Base-by-base conservation (phyloP, 2,797 vertebrate genomes). In the Strix occidentalis region DNA sequence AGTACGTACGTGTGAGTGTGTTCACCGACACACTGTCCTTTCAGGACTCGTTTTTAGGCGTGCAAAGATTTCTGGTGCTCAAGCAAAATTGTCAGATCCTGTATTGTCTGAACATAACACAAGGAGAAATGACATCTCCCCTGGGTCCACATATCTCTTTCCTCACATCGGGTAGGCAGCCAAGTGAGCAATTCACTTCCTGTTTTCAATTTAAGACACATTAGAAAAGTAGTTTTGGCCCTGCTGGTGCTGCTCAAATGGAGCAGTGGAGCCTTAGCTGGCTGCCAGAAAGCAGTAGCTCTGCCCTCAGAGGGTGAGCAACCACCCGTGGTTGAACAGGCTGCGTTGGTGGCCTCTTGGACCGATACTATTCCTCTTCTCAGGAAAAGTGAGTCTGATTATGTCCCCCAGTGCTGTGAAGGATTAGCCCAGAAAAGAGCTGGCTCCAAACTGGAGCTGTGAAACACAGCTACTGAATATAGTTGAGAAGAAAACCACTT, bases 131-230 rank as follows among this genome's bases (percentile, higher is more conserved):
- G 7, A 5, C 7, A 35, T 24, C 25, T 92, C 85, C 76, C 65
- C 74, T 57, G 75, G 77, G 82, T 29, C 48, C 51, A 1, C 9
- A 31, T 24, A 35, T 28, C 69, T 63, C 61, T 66, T 48, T 70
- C 51, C 61, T 85, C 75, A 12, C 29, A 8, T 46, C 21, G 80
- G 57, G 61, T 35, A 54, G 48, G 92, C 89, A 94, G 89, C 90
- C 72, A 87, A 92, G 87, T 65, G 68, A 96, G 87, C 86, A 77
- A 84, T 56, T 84, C 21, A 13, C 76, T 92, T 93, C 94, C 87
- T 91, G 84, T 89, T 94, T 95, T 92, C 84, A 78, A 50, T 78
- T 37, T 33, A 50, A 80, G 63, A 53, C 3, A 10, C 53, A 45
- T 46, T 24, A 91, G 74, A 86, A 50, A 82, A 72, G 87, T 5